Evolutionary conservation across 2,888 invertebrate species (phyloP).

Genomic region (Actias luna): DNA sequence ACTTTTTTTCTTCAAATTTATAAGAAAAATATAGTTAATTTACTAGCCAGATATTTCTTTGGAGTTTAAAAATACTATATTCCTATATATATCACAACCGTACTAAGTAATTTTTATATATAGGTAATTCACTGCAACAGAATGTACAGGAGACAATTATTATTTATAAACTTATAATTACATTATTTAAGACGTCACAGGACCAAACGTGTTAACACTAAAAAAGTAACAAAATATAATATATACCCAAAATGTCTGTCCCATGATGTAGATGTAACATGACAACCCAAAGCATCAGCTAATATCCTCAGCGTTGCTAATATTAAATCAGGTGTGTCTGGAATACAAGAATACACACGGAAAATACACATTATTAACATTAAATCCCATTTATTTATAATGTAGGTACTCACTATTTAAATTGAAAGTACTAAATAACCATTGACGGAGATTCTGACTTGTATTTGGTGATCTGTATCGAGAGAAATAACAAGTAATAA

Average conservation of each 20-base stretch:
- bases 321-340: conserved; percentile 86
- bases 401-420: conserved; percentile 73
- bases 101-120: too few relatives aligned
- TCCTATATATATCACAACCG: too few relatives aligned
- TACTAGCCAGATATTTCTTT: too few relatives aligned
- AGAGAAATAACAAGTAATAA: conserved; percentile 13
- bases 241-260: conserved; percentile 83
- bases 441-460: conserved; percentile 84
- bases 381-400: conserved; percentile 6
- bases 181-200: too few relatives aligned
- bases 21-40: too few relatives aligned
- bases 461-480: conserved; percentile 80
- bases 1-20: too few relatives aligned
- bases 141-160: too few relatives aligned
- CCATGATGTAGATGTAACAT: conserved; percentile 91
- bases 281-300: conserved; percentile 89
- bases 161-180: too few relatives aligned
- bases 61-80: too few relatives aligned
- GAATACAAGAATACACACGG: conserved; percentile 23
- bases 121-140: too few relatives aligned
- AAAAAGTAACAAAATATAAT: neutral
- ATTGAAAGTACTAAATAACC: conserved; percentile 82
- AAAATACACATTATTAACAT: conserved; percentile 15
- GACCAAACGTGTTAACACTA: too few relatives aligned
- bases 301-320: conserved; percentile 87